Conservation (phyloP, 2,797 vertebrate genomes). For the Lepilemur septentrionalis region DNA sequence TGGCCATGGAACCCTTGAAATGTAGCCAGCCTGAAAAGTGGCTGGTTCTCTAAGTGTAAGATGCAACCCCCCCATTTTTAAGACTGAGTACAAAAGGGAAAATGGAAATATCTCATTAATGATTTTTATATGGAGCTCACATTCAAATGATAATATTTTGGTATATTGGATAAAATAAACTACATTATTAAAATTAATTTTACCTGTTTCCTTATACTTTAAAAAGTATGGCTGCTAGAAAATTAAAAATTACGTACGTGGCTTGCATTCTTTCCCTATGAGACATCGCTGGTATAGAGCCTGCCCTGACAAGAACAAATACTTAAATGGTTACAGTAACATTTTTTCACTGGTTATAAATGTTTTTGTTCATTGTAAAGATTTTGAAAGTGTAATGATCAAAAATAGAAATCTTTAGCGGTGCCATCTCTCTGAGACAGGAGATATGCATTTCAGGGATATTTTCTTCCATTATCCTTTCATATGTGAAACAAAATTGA, state of each 20-base stretch:
- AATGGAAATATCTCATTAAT: not conserved
- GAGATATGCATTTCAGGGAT: not conserved
- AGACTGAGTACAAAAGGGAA: not conserved
- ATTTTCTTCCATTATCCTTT: conserved; percentile 32
- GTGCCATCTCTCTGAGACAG: not conserved
- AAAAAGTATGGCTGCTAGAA: not conserved
- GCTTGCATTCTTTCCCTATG: not conserved
- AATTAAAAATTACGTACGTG: not conserved
- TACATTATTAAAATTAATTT: conserved; percentile 12
- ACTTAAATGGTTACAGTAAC: not conserved
- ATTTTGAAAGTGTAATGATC: conserved; percentile 26
- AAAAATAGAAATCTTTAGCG: conserved; percentile 9
- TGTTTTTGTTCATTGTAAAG: conserved; percentile 31
- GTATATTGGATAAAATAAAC: not conserved
- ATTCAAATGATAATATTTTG: conserved; percentile 18
- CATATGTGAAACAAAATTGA: conserved; percentile 9
- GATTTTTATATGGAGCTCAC: conserved; percentile 2
- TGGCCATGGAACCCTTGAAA: not conserved
- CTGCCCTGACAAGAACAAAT: not conserved
- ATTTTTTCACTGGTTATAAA: not conserved
- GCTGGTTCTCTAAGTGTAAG: not conserved
- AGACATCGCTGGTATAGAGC: not conserved
- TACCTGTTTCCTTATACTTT: not conserved
- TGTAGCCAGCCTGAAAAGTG: not conserved
- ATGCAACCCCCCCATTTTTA: not conserved